Percentiles rank a stretch among this genome's conserved stretches.
Evolutionary conservation across 1,140 invertebrate genomes (phyloP).

Genomic region (Metaphire vulgaris): DNA sequence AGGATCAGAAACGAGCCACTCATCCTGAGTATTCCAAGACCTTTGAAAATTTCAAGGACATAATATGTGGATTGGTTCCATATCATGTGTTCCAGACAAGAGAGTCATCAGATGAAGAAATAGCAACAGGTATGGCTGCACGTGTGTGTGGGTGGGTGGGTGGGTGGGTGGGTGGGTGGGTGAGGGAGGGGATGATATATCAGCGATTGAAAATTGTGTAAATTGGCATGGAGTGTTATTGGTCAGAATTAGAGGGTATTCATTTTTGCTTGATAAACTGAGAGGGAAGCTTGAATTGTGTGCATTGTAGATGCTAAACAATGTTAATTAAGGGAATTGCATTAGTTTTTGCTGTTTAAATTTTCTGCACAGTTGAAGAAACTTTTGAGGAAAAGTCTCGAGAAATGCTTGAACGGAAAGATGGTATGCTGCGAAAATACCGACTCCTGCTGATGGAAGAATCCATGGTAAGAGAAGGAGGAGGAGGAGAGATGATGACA

Average conservation of each 20-base stretch:
- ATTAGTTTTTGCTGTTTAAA: neutral
- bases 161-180: neutral
- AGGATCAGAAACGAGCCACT: neutral
- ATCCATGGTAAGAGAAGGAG: neutral
- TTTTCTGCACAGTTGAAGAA: neutral
- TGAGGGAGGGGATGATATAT: neutral
- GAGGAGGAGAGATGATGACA: no score
- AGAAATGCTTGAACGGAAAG: neutral
- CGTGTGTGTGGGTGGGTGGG: no score
- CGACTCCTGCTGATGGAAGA: neutral
- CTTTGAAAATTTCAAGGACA: neutral
- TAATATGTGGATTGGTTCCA: neutral
- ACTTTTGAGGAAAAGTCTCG: neutral
- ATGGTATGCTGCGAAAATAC: neutral
- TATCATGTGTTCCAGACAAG: neutral
- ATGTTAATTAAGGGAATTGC: no score
- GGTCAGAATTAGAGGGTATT: no score
- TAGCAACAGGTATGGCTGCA: neutral
- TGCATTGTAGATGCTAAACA: no score
- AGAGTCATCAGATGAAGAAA: neutral
- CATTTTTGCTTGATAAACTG: no score
- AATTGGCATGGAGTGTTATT: no score
- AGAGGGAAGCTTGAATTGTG: no score
- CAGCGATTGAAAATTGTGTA: no score
- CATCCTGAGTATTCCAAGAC: neutral